phyloP scores from a whole-genome alignment of 2,888 invertebrate species.

The Meandrusa payeni region DNA sequence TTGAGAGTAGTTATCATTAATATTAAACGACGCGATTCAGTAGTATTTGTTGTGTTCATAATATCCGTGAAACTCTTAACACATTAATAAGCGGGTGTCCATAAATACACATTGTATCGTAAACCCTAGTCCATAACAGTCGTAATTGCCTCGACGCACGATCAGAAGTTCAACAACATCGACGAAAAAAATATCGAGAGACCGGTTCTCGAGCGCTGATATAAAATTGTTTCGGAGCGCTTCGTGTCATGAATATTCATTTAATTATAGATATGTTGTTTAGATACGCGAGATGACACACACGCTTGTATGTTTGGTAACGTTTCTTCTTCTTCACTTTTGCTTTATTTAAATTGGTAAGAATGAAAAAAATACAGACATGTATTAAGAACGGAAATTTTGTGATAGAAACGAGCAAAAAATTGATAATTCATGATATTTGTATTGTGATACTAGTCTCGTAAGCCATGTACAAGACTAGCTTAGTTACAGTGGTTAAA shows the following conservation, averaged over 20 bases:
- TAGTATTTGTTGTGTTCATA: constrained; percentile 50
- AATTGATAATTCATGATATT: too few relatives aligned
- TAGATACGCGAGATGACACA: constrained; percentile 53
- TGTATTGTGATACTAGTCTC: too few relatives aligned
- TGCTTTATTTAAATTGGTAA: constrained; percentile 2
- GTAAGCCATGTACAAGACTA: too few relatives aligned
- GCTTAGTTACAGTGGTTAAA: too few relatives aligned
- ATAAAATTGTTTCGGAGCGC: constrained; percentile 61
- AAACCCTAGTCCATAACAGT: constrained; percentile 54
- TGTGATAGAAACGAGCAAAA: too few relatives aligned
- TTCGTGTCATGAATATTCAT: constrained; percentile 67
- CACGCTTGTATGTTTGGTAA: constrained; percentile 50
- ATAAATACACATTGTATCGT: constrained; percentile 57
- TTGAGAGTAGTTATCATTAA: constrained; percentile 28
- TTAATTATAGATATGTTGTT: constrained; percentile 50
- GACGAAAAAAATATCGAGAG: constrained; percentile 61
- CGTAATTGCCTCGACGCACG: constrained; percentile 55
- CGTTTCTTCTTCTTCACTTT: constrained; percentile 38
- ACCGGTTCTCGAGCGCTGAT: constrained; percentile 55
- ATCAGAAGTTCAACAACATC: constrained; percentile 57
- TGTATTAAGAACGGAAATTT: too few relatives aligned
- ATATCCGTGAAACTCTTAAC: constrained; percentile 54
- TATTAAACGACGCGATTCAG: constrained; percentile 35
- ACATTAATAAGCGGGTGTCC: constrained; percentile 57
- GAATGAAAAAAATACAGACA: too few relatives aligned